phyloP scores from a whole-genome alignment of 2,888 invertebrate species.

The Cistogaster globosa region DNA sequence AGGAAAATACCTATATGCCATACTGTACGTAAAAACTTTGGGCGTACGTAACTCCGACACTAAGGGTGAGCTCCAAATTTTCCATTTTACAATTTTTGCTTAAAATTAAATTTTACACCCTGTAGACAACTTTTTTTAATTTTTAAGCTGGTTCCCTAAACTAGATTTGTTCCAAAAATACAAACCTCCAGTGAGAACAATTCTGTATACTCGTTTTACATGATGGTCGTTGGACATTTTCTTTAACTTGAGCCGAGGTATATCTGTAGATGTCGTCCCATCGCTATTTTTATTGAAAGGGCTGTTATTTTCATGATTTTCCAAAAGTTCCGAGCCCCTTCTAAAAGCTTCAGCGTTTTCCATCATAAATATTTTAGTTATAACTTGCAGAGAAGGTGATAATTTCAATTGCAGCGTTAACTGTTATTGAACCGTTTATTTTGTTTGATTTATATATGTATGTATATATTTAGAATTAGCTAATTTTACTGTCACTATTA shows the following conservation, averaged over 20 bases:
- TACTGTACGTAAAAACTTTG: too few relatives aligned
- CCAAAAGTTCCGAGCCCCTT: constrained; percentile 13
- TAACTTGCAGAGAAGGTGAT: not conserved
- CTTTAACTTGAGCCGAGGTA: constrained; percentile 45
- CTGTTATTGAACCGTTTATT: constrained; percentile 1
- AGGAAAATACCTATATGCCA: too few relatives aligned
- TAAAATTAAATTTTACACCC: too few relatives aligned
- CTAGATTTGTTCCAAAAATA: too few relatives aligned
- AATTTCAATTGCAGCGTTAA: not conserved
- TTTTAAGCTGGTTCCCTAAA: too few relatives aligned
- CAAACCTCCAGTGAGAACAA: constrained; percentile 74
- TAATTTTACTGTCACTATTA: not conserved
- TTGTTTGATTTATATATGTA: not conserved
- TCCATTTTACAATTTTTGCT: too few relatives aligned
- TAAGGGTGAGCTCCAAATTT: too few relatives aligned
- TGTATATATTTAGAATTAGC: too few relatives aligned
- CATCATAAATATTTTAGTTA: constrained; percentile 8
- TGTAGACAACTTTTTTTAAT: too few relatives aligned
- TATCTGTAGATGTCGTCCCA: constrained; percentile 16
- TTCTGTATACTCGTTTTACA: constrained; percentile 72
- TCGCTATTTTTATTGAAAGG: constrained; percentile 9
- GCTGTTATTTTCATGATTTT: constrained; percentile 6
- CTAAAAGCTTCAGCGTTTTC: constrained; percentile 8
- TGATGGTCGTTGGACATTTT: constrained; percentile 51
- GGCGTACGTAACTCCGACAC: too few relatives aligned